A percentile compares a stretch with the other conserved stretches of the same genome.
phyloP scores from a whole-genome alignment of 2,888 invertebrate species.

The Drosophila atripex region DNA sequence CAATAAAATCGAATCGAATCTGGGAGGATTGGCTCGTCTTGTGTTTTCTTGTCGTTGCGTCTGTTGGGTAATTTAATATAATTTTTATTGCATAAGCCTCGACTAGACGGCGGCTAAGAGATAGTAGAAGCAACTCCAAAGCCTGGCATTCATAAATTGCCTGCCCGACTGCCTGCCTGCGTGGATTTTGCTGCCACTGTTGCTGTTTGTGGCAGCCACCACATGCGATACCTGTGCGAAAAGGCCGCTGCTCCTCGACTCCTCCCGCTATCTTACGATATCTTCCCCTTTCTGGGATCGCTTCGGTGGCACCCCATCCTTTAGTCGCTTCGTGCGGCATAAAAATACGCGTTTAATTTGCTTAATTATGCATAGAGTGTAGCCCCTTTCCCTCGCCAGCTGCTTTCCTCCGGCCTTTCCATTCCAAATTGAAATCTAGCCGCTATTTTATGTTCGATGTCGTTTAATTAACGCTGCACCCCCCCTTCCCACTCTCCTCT shows the following conservation, averaged over 20 bases:
- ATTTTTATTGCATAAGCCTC: slow-evolving; percentile 76
- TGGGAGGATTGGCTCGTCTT: slow-evolving; percentile 42
- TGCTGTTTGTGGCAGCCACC: slow-evolving; percentile 62
- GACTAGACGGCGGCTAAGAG: slow-evolving; percentile 1
- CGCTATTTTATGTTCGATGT: slow-evolving; percentile 65
- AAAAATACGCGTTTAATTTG: slow-evolving; percentile 77
- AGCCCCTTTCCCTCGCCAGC: slow-evolving; percentile 6
- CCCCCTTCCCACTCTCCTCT: not conserved
- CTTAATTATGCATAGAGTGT: slow-evolving; percentile 69
- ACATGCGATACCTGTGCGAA: slow-evolving; percentile 78
- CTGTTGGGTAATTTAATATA: slow-evolving; percentile 76
- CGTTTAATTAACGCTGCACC: slow-evolving; percentile 68
- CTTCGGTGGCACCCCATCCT: slow-evolving; percentile 10
- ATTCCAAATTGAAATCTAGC: slow-evolving; percentile 69
- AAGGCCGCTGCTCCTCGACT: slow-evolving; percentile 45
- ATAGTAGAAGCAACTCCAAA: slow-evolving; percentile 51
- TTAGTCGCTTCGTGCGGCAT: slow-evolving; percentile 68
- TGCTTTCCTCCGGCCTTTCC: slow-evolving; percentile 10
- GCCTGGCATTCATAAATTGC: slow-evolving; percentile 77
- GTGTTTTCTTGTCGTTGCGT: slow-evolving; percentile 54
- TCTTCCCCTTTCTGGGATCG: slow-evolving; percentile 1
- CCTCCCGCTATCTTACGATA: slow-evolving; percentile 10
- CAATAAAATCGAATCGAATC: slow-evolving; percentile 67
- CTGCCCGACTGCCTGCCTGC: slow-evolving; percentile 19
- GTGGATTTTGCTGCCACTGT: slow-evolving; percentile 14